Evolutionary conservation across 2,113 vertebrate species (phyloP), one percentile per base, ranked within the genome.

Genomic region (Nibea coibor): DNA sequence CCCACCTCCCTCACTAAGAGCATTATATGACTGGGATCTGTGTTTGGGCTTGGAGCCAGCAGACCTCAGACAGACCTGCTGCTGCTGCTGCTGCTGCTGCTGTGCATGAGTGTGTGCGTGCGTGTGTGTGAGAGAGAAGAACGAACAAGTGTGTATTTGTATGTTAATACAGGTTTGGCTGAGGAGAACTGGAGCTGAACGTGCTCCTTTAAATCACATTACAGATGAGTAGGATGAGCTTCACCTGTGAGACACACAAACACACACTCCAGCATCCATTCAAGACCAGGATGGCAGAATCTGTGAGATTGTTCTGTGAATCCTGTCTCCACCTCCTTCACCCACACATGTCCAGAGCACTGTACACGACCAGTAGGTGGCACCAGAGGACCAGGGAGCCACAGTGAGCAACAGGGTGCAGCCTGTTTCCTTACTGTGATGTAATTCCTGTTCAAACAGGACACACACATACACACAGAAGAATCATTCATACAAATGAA

Each of bases 321-420:
- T 1, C 35, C 22, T 17, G 6, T 61, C 26, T 39, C 16, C 17
- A 15, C 24, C 7, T 59, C 57, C 12, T 31, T n/a, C 31, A 39
- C 28, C n/a, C 20, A 47, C 16, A 15, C 31, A 26, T 47, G 22
- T 7, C 28, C 19, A 54, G 8, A n/a, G 7, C 11, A 39, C 35
- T 16, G 1, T 2, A 3, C 1, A 3, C 0, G 31, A 71, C 81
- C 92, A 90, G 78, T 76, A 75, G 92, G 74, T 78, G 92, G 92
- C 42, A 43, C 45, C 88, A 93, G 51, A 88, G 67, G 39, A 70
- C 67, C 56, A 62, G 42, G 14, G 4, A 59, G 31, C 39, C 43
- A 0, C 35, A 53, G 51, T 16, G 14, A 28, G n/a, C 20, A 28
- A 39, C 7, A 48, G 58, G 1, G 45, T 51, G 50, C 78, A n/a